Base-by-base conservation (phyloP, 2,797 vertebrate genomes). In the Spinus olivaceus region DNA sequence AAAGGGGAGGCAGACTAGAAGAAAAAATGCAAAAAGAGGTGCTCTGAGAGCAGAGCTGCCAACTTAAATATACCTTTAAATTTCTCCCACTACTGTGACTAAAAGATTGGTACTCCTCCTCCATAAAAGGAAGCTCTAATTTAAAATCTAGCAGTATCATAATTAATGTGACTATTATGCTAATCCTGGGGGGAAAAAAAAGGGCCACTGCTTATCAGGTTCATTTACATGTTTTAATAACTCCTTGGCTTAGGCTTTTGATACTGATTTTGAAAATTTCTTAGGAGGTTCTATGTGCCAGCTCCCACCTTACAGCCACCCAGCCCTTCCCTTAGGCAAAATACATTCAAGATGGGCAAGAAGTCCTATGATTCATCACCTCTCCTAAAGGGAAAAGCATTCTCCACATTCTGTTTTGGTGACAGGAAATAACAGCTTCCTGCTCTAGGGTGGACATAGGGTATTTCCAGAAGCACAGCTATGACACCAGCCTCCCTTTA, bases 181-280 rank as follows among this genome's bases (percentile, higher is more conserved):
- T 91, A 70, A 91, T 66, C 78, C 30, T 41, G 14, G 9, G 6
- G 0, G 8, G 5, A 5, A 0, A 7, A 17, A 16, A 37, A 66
- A 73, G 24, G 3, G 24, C 28, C 22, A 76, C 18, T 61, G 12
- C 76, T 81, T 86, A 83, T 53, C 71, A 81, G 42, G 10, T 78
- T 95, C 24, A 73, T 92, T 86, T 94, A 86, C 56, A 86, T 76
- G 88, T 89, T 91, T 86, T 80, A 93, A 73, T 90, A 90, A 94
- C 37, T 91, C 30, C 22, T 88, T 84, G 35, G 53, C 53, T 96
- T 74, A 53, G 21, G 28, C 28, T 96, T 81, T 84, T 79, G 47
- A 57, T 57, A 81, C 12, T 71, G 42, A 51, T 88, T 81, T 81
- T 51, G 3, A 81, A 65, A 86, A 95, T 69, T 83, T 77, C 74